These are phyloP conservation scores for Hepsetus odoe DNA, from an alignment of 2,113 vertebrate species.

Conservation along the genomic window DNA sequence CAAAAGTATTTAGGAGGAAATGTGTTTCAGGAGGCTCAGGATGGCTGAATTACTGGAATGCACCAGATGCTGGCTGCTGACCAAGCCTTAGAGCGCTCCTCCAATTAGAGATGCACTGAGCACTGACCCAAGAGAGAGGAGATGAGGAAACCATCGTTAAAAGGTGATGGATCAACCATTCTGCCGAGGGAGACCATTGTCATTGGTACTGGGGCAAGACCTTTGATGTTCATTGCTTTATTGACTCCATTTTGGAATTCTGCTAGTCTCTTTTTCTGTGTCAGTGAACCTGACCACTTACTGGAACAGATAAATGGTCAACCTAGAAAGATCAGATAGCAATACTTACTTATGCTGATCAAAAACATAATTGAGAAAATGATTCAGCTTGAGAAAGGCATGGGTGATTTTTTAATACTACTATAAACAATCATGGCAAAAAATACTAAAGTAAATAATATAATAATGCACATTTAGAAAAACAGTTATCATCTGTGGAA, in stretches of 20 bases:
- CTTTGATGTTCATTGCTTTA: slow-evolving; percentile 57
- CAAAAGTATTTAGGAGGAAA: slow-evolving; percentile 47
- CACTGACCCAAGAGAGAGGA: slow-evolving; percentile 54
- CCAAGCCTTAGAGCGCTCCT: slow-evolving; percentile 49
- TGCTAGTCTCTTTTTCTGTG: slow-evolving; percentile 39
- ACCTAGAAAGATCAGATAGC: slow-evolving; percentile 48
- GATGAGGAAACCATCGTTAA: slow-evolving; percentile 52
- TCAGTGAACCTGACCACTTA: slow-evolving; percentile 51
- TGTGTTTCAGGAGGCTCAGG: slow-evolving; percentile 36
- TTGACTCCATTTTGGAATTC: slow-evolving; percentile 54
- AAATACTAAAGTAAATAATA: no score
- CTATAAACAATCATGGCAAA: no score
- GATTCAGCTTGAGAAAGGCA: neutral
- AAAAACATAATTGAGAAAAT: slow-evolving; percentile 11
- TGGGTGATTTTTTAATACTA: no score
- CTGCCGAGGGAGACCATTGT: slow-evolving; percentile 53
- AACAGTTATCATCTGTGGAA: no score
- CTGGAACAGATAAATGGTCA: slow-evolving; percentile 59
- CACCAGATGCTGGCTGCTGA: slow-evolving; percentile 52
- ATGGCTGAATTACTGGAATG: slow-evolving; percentile 53
- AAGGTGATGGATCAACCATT: slow-evolving; percentile 61
- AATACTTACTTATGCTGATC: slow-evolving; percentile 40
- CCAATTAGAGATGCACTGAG: slow-evolving; percentile 50
- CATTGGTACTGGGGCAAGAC: slow-evolving; percentile 41
- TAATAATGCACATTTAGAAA: no score